These are phyloP conservation scores for Tricholaema leucomelas DNA, from an alignment of 2,113 vertebrate species.

Conservation along the genomic window DNA sequence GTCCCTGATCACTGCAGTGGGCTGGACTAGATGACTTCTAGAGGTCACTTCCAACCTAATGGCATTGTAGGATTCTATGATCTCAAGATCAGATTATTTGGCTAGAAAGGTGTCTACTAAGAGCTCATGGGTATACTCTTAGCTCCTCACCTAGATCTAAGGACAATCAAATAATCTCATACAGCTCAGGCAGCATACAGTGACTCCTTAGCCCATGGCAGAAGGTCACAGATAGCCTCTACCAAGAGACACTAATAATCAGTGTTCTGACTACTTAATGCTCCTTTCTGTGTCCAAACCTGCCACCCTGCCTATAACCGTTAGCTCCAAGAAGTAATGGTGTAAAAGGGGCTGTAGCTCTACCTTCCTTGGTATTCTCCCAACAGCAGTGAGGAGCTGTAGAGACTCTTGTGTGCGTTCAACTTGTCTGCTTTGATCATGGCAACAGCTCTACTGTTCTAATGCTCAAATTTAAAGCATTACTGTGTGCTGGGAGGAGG, in stretches of 20 bases:
- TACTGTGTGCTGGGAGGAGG: neutral
- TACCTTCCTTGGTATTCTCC: neutral
- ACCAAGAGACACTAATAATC: neutral
- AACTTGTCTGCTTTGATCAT: neutral
- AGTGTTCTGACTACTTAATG: neutral
- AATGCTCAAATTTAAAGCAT: neutral
- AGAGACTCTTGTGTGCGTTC: neutral
- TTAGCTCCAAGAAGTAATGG: neutral
- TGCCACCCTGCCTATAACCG: neutral
- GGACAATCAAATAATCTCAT: fast-evolving
- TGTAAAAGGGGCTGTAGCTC: neutral
- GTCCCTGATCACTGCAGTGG: too few relatives aligned
- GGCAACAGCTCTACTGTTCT: neutral
- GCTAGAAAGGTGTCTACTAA: neutral
- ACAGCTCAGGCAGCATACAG: fast-evolving
- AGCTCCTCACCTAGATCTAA: neutral
- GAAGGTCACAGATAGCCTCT: neutral
- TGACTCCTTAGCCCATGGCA: neutral
- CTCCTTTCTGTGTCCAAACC: neutral
- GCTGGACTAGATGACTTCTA: too few relatives aligned
- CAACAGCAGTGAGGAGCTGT: neutral
- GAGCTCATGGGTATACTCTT: neutral
- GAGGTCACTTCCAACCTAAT: too few relatives aligned
- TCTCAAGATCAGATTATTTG: neutral
- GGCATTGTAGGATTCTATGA: too few relatives aligned